phyloP scores from a whole-genome alignment of 2,113 vertebrate genomes.

The Ammodytes marinus region DNA sequence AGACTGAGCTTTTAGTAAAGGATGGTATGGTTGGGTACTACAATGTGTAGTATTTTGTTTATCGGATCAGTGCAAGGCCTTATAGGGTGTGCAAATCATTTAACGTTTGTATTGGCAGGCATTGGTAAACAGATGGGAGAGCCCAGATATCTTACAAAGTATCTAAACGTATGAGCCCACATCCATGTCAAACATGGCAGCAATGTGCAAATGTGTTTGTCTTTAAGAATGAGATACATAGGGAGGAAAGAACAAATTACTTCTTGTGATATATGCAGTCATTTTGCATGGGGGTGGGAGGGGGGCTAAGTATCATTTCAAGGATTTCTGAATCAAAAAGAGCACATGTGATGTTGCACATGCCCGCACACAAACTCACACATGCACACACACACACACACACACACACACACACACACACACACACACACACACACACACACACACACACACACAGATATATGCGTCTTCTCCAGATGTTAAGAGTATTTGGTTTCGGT shows the following conservation, averaged over 20 bases:
- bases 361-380: slow-evolving; percentile 27
- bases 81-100: too few species aligned
- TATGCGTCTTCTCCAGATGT: slow-evolving; percentile 65
- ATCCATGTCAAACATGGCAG: slow-evolving; percentile 6
- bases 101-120: too few species aligned
- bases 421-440: slow-evolving; percentile 16
- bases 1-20: too few species aligned
- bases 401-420: neutral
- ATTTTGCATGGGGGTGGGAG: slow-evolving; percentile 11
- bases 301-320: slow-evolving; percentile 36
- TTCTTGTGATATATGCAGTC: slow-evolving; percentile 20
- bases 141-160: neutral
- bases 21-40: too few species aligned
- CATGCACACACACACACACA: neutral
- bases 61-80: too few species aligned
- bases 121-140: too few species aligned
- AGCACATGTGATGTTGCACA: neutral
- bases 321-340: slow-evolving; percentile 41
- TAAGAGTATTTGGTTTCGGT: slow-evolving; percentile 65
- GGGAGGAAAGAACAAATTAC: slow-evolving; percentile 38
- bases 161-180: slow-evolving; percentile 18
- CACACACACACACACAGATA: slow-evolving; percentile 22
- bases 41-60: too few species aligned
- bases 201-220: slow-evolving; percentile 1
- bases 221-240: neutral